Base-by-base conservation (phyloP, 37 sponge, comb jelly and placozoan species). In the Spongilla lacustris region DNA sequence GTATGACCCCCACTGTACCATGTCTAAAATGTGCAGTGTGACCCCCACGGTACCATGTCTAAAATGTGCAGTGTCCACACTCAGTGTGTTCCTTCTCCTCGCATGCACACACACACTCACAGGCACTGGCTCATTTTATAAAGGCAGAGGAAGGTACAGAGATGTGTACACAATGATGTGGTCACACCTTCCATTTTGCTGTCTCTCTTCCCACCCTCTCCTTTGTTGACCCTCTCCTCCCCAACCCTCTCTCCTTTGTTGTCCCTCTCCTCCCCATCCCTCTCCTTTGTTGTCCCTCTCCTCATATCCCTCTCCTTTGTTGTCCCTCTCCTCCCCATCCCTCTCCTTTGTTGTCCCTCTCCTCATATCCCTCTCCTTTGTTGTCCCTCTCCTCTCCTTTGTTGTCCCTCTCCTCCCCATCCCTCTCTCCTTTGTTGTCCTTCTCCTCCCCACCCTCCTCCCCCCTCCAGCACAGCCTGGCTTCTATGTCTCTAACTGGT, bases 401-500 rank as follows among this genome's bases (percentile, higher is more conserved):
- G n/a, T n/a, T n/a, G n/a, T n/a, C 48, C 2, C 50, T 10, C 46
- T 2, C 70, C 6, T 35, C 23, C 23, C 75, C 34, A n/a, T 6
- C 74, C 23, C 27, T 29, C 32, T 30, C 31, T n/a, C 30, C 32
- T 21, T 28, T 3, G 4, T 35, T 25, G 4, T 24, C 10, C 2
- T 50, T 6, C 48, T n/a, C 29, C 25, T 72, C 21, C n/a, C 14
- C 48, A 33, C 50, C 4, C 46, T 2, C 70, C 6, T 35, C 23
- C 23, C 75, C 34, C 5, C 27, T 69, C 22, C 77, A 82, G 90
- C 74, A 21, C 68, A 78, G 0, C 90, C 93, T 28, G 85, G 79
- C 22, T 86, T 78, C 72, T 95, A 80, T 68, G 38, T 68, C 66
- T 74, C 74, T 34, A 95, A 95, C 84, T 84, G 83, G 87, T 71